Conservation (phyloP, 2,888 invertebrate genomes). For the Drosophila kokeensis region DNA sequence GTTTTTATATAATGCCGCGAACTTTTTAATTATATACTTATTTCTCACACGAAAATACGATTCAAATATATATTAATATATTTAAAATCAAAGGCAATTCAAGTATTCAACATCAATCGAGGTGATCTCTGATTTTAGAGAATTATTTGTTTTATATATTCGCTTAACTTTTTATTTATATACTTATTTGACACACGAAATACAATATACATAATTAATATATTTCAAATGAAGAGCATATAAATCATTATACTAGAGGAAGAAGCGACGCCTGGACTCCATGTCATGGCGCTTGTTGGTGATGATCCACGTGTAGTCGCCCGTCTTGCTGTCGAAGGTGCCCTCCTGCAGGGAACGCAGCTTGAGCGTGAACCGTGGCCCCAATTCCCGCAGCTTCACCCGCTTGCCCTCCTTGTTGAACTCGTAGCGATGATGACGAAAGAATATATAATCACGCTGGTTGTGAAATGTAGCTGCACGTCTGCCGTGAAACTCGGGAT, state of each 20-base stretch:
- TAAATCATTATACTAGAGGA: constrained; percentile 88
- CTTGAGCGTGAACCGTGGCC: constrained; percentile 97
- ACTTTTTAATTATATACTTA: background rate
- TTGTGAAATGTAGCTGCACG: constrained; percentile 99
- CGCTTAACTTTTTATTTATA: constrained; percentile 43
- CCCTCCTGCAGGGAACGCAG: constrained; percentile 97
- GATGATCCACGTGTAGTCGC: constrained; percentile 98
- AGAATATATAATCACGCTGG: constrained; percentile 99
- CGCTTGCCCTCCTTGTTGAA: constrained; percentile 92
- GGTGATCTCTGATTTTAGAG: constrained; percentile 29
- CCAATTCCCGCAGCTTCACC: constrained; percentile 94
- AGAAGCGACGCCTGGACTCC: constrained; percentile 97
- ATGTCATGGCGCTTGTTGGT: constrained; percentile 95
- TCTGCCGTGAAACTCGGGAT: constrained; percentile 97
- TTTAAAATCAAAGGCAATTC: background rate
- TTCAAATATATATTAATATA: background rate
- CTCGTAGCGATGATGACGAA: constrained; percentile 98
- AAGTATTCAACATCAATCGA: constrained; percentile 34
- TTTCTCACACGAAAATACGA: background rate
- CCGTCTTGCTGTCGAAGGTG: constrained; percentile 98
- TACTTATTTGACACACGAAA: constrained; percentile 29
- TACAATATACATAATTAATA: constrained; percentile 18
- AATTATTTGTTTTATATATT: constrained; percentile 46
- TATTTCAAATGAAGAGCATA: constrained; percentile 20
- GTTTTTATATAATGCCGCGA: background rate